These are phyloP conservation scores for Microctonus aethiopoides DNA, from an alignment of 2,888 invertebrate species.

Conservation along the genomic window DNA sequence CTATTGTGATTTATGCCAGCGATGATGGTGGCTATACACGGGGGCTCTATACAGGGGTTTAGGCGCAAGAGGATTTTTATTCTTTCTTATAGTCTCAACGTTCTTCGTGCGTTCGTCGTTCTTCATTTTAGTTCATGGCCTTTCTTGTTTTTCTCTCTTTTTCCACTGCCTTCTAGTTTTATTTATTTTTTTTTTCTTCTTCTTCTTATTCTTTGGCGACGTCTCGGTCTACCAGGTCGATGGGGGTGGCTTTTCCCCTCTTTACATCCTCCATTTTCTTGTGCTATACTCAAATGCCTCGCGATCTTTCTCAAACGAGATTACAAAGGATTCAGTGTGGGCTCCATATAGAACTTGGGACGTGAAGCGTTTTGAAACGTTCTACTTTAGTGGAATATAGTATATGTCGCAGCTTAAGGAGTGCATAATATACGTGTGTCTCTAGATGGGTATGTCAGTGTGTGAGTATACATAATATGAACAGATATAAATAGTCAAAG, in stretches of 20 bases:
- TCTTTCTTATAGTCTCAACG: background rate
- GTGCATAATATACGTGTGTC: constrained; percentile 30
- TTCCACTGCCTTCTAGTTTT: background rate
- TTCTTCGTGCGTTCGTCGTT: background rate
- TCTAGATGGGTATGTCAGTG: background rate
- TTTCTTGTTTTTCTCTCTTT: background rate
- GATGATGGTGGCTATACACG: constrained; percentile 60
- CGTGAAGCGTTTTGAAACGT: constrained; percentile 56
- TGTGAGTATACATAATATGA: background rate
- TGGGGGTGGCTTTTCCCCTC: constrained; percentile 13
- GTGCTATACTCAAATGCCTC: constrained; percentile 33
- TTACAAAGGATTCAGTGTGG: constrained; percentile 60
- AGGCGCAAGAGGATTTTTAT: constrained; percentile 48
- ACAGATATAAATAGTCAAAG: constrained; percentile 32
- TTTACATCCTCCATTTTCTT: constrained; percentile 22
- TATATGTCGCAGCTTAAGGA: background rate
- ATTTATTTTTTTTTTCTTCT: background rate
- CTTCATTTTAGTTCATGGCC: background rate
- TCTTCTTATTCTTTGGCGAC: background rate
- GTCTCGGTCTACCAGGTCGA: background rate
- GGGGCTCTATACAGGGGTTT: constrained; percentile 52
- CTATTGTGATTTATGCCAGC: constrained; percentile 66
- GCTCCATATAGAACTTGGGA: constrained; percentile 42
- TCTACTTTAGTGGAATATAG: constrained; percentile 39
- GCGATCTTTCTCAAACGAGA: constrained; percentile 63